These are phyloP conservation scores for Hirundichthys speculiger DNA, from an alignment of 2,113 vertebrate species.

Conservation along the genomic window DNA sequence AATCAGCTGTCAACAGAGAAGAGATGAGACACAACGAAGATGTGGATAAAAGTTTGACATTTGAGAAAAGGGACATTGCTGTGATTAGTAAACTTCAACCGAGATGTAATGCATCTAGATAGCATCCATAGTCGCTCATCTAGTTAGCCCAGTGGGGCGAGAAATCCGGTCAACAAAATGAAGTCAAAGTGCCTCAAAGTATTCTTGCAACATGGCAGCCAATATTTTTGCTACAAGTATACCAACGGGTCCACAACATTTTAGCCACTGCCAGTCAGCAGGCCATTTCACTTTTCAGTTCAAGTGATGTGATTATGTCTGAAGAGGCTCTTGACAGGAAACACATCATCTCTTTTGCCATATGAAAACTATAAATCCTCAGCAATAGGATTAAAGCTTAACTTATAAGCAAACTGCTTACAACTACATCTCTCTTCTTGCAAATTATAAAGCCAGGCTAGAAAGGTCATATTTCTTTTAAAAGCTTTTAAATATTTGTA, in stretches of 20 bases:
- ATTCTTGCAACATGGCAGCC: slow-evolving; percentile 33
- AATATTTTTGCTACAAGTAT: slow-evolving; percentile 27
- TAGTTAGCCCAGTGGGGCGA: slow-evolving; percentile 9
- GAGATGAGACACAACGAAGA: no score
- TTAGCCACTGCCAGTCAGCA: slow-evolving; percentile 50
- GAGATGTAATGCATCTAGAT: slow-evolving; percentile 17
- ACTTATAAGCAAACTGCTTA: slow-evolving; percentile 48
- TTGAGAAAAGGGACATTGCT: slow-evolving; percentile 14
- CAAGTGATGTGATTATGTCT: slow-evolving; percentile 62
- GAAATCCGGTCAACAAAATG: slow-evolving; percentile 30
- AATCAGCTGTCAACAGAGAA: slow-evolving; percentile 33
- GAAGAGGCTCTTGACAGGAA: slow-evolving; percentile 56
- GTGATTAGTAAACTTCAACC: slow-evolving; percentile 8
- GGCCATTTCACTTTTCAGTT: slow-evolving; percentile 58
- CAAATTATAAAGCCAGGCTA: slow-evolving; percentile 35
- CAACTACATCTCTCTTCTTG: slow-evolving; percentile 48
- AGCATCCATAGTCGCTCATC: slow-evolving; percentile 25
- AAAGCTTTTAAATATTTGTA: slow-evolving; percentile 16
- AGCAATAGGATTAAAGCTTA: slow-evolving; percentile 62
- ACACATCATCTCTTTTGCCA: slow-evolving; percentile 43
- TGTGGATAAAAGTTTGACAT: slow-evolving; percentile 25
- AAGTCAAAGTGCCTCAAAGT: slow-evolving; percentile 39
- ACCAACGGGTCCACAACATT: slow-evolving; percentile 48
- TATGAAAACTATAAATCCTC: slow-evolving; percentile 58
- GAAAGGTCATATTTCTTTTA: slow-evolving; percentile 22